Evolutionary conservation across 2,113 vertebrate species (phyloP).

Genomic region (Montifringilla adamsi): DNA sequence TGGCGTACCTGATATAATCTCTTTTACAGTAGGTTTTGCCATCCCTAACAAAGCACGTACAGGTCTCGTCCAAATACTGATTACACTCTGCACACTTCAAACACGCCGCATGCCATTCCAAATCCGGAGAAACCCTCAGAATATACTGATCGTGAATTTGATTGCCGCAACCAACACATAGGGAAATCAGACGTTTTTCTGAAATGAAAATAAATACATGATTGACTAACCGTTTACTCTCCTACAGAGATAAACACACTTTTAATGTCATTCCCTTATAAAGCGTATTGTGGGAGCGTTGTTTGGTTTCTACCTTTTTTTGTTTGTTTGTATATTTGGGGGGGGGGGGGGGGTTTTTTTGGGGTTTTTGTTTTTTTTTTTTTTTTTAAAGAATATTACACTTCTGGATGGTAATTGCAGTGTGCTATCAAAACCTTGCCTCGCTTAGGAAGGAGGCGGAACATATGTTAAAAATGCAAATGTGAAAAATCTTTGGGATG

Average conservation of each 20-base stretch:
- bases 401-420: constrained; percentile 67
- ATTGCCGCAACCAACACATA: constrained; percentile 99
- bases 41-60: constrained; percentile 98
- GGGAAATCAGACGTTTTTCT: constrained; percentile 97
- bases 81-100: constrained; percentile 98
- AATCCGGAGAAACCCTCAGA: constrained; percentile 96
- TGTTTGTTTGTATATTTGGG: not conserved
- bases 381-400: not conserved
- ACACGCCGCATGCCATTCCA: constrained; percentile 99
- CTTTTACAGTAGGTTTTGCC: constrained; percentile 99
- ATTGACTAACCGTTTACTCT: constrained; percentile 77
- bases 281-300: constrained; percentile 36
- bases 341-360: not conserved
- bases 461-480: constrained; percentile 64
- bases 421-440: constrained; percentile 65
- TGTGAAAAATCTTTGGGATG: constrained; percentile 20
- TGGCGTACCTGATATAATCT: constrained; percentile 96
- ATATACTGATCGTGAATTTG: constrained; percentile 99
- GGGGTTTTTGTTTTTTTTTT: not conserved
- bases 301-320: not conserved
- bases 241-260: constrained; percentile 79
- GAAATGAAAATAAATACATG: constrained; percentile 81
- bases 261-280: constrained; percentile 69
- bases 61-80: constrained; percentile 98
- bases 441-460: constrained; percentile 64